phyloP scores from a whole-genome alignment of 2,797 vertebrate genomes.

The Pseudopleuronectes americanus region DNA sequence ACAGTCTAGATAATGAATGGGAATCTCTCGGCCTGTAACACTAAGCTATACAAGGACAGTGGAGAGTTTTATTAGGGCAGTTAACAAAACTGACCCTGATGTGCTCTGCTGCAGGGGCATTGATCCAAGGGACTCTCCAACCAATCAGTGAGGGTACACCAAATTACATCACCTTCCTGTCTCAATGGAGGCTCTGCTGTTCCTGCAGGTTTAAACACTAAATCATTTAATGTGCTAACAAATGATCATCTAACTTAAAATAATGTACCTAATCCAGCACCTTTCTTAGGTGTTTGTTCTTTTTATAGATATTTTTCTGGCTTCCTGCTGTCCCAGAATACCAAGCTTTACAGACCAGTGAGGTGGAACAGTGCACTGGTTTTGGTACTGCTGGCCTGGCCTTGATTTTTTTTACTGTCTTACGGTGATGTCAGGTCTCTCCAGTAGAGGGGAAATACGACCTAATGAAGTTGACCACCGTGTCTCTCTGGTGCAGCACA shows the following conservation, averaged over 20 bases:
- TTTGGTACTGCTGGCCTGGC: neutral
- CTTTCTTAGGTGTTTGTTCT: constrained; percentile 5
- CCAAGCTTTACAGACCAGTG: constrained; percentile 10
- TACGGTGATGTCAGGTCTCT: constrained; percentile 7
- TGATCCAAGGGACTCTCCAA: neutral
- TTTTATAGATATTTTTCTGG: neutral
- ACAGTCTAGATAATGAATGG: neutral
- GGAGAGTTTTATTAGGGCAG: constrained; percentile 25
- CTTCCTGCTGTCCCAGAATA: constrained; percentile 16
- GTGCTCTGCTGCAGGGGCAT: constrained; percentile 14
- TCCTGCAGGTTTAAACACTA: neutral
- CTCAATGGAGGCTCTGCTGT: neutral
- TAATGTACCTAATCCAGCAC: neutral
- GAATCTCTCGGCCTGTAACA: neutral
- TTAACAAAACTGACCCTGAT: constrained; percentile 23
- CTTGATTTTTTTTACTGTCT: neutral
- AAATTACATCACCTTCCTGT: constrained; percentile 13
- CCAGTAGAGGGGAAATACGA: constrained; percentile 2
- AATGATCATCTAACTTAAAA: neutral
- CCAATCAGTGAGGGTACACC: neutral
- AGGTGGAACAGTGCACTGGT: neutral
- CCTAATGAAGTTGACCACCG: constrained; percentile 24
- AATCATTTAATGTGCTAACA: neutral
- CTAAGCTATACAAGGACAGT: constrained; percentile 13
- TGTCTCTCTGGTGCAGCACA: constrained; percentile 27